phyloP scores from a whole-genome alignment of 2,888 invertebrate species.

The Stratiomys singularior region DNA sequence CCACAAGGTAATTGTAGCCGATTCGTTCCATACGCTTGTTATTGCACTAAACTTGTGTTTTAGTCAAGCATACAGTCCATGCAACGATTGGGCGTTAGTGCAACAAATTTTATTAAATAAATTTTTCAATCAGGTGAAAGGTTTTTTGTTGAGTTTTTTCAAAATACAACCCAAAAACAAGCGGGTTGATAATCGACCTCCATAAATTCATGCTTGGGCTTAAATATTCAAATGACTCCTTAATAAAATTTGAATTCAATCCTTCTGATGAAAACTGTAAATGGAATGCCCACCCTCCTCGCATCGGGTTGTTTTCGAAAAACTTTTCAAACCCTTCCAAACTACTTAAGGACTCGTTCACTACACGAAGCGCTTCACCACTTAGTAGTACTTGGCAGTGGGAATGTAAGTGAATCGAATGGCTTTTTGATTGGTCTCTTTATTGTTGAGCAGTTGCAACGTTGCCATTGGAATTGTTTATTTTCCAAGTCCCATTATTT shows the following conservation, averaged over 20 bases:
- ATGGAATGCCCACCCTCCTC: neutral
- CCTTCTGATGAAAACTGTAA: neutral
- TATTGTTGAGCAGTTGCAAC: constrained; percentile 48
- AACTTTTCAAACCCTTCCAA: neutral
- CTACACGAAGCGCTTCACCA: constrained; percentile 9
- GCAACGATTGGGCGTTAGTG: neutral
- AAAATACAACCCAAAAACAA: too few species aligned
- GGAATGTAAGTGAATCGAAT: constrained; percentile 52
- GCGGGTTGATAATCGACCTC: too few species aligned
- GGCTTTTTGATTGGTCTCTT: constrained; percentile 54
- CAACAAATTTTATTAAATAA: too few species aligned
- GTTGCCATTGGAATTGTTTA: constrained; percentile 46
- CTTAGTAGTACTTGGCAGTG: constrained; percentile 37
- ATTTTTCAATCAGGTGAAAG: too few species aligned
- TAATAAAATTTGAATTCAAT: too few species aligned
- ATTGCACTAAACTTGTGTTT: constrained; percentile 1
- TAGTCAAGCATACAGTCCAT: neutral
- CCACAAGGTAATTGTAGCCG: constrained; percentile 45
- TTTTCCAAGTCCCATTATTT: constrained; percentile 42
- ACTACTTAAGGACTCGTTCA: neutral
- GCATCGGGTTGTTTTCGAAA: neutral
- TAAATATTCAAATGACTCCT: too few species aligned
- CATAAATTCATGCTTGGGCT: too few species aligned
- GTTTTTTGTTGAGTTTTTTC: too few species aligned
- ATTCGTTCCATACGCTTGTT: constrained; percentile 37